Evolutionary conservation across 2,888 invertebrate genomes (phyloP), one percentile per base, ranked within the genome.

Genomic region (Cabera pusaria): DNA sequence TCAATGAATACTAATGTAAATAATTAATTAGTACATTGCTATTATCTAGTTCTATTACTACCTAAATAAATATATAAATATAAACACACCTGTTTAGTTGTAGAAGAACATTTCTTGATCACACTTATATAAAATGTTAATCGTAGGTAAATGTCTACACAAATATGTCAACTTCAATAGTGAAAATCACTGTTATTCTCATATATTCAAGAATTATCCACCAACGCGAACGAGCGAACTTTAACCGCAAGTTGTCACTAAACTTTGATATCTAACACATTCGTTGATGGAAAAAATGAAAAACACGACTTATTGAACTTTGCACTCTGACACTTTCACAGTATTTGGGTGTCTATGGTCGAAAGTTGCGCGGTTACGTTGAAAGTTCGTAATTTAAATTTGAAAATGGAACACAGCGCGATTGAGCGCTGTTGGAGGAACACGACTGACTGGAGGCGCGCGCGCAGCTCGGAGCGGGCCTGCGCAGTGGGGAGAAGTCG

Each of bases 371-470:
- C 61, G 58, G 50, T 52, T 51, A 59, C 64, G 61, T 54, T 62
- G 62, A 73, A 74, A 74, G 78, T 77, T 77, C 72, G 75, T 65
- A 68, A 64, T 57, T 63, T 56, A 29, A 58, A 63, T 71, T 64
- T 56, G 49, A 62, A 64, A 56, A 58, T 42, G 38, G 55, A 55
- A 62, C 68, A 72, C 56, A 52, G 69, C 72, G 64, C 64, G 62
- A 53, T 58, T 69, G 62, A 60, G 64, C 77, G 61, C 79, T 67
- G 72, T 62, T 69, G 73, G 67, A 63, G 63, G 76, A 67, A 63
- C 81, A 74, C 83, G 79, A 76, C 66, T 72, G 80, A 86, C 86
- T 86, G 85, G 68, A 59, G 64, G 67, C 83, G 80, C 83, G 70
- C 64, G 83, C 86, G 86, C 85, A 79, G 47, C 69, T 72, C 67